Conservation (phyloP, 2,888 invertebrate species). For the Ochropacha duplaris region DNA sequence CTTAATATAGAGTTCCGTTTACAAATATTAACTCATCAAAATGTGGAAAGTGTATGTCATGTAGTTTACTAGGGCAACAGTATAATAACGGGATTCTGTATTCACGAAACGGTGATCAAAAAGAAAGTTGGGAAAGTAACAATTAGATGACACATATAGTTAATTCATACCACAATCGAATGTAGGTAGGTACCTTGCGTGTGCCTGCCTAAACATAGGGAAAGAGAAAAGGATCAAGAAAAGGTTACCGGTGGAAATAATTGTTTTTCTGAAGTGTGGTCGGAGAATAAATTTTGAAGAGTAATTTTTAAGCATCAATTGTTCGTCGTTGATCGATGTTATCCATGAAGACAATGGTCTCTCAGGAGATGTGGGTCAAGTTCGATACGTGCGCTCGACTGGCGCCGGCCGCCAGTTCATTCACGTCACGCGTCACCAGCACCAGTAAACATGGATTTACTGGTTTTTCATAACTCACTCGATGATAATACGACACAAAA, state of each 20-base stretch:
- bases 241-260: constrained; percentile 33
- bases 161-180: constrained; percentile 35
- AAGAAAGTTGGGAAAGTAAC: constrained; percentile 78
- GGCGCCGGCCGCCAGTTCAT: constrained; percentile 31
- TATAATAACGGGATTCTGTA: constrained; percentile 64
- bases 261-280: constrained; percentile 32
- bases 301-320: constrained; percentile 49
- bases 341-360: constrained; percentile 66
- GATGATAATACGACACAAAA: neutral
- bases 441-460: constrained; percentile 16
- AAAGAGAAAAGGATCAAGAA: constrained; percentile 19
- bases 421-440: constrained; percentile 48
- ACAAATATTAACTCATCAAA: constrained; percentile 37
- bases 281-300: constrained; percentile 39
- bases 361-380: constrained; percentile 75
- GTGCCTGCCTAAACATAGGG: constrained; percentile 3
- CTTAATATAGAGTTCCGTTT: constrained; percentile 8
- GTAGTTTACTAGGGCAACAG: constrained; percentile 64
- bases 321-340: constrained; percentile 55
- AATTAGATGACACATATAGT: constrained; percentile 57
- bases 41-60: constrained; percentile 55
- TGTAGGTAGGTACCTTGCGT: constrained; percentile 13
- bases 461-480: constrained; percentile 1
- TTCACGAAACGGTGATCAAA: constrained; percentile 61
- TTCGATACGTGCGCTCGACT: constrained; percentile 58